phyloP scores from a whole-genome alignment of 2,888 invertebrate genomes.

The Bombylius discolor region DNA sequence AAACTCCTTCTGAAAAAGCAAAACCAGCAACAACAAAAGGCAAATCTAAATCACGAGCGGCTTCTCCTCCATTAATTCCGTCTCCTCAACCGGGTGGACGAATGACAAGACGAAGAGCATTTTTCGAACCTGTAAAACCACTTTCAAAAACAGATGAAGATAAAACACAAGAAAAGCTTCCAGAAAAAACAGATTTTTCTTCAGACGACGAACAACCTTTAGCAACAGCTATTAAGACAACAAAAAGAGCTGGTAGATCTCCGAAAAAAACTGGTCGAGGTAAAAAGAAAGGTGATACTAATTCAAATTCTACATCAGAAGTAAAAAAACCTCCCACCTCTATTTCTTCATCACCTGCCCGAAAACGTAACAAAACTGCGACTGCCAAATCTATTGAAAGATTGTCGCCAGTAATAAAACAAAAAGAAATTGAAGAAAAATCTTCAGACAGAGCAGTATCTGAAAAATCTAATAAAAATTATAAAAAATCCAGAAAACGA shows the following conservation, averaged over 20 bases:
- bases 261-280: conserved; percentile 2
- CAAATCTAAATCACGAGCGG: neutral
- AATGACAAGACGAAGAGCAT: conserved; percentile 33
- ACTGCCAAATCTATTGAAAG: neutral
- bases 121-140: conserved; percentile 35
- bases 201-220: conserved; percentile 44
- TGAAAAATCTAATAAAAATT: neutral
- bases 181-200: conserved; percentile 32
- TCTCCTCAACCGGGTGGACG: conserved; percentile 32
- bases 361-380: neutral
- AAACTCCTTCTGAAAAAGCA: neutral
- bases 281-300: conserved; percentile 10
- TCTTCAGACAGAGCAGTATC: neutral
- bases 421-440: neutral
- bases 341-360: neutral
- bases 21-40: neutral
- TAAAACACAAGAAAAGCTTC: neutral
- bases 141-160: conserved; percentile 9
- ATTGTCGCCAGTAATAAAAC: neutral
- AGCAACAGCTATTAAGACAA: conserved; percentile 32
- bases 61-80: conserved; percentile 19
- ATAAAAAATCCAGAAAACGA: neutral
- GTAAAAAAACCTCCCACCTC: neutral
- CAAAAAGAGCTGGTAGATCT: conserved; percentile 11
- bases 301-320: neutral